Base-by-base conservation (phyloP, 2,888 invertebrate species). In the Andrena flavipes region DNA sequence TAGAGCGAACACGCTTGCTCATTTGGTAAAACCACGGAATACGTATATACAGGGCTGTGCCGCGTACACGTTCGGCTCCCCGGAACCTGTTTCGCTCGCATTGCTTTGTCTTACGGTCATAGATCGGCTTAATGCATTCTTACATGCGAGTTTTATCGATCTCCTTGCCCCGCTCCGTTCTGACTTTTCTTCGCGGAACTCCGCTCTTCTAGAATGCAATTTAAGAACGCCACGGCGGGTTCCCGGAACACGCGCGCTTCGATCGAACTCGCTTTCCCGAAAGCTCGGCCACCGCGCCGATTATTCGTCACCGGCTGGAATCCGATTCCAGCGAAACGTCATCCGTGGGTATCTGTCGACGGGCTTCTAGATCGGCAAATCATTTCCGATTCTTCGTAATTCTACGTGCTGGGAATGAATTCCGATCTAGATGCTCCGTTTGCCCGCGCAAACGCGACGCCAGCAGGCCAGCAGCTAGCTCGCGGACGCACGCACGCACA, bases 71-170 rank as follows among this genome's bases (percentile, higher is more conserved):
- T 71, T 74, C 76, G 70, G 68, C 71, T 72, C 82, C 74, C 79
- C 69, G 84, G 69, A 87, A 87, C 86, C 80, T 82, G 86, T 86
- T 87, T 62, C 80, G 62, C 64, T 88, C 86, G 80, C 84, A 73
- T 84, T 82, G 86, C 88, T 86, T 87, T 87, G 88, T 88, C 88
- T 86, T 82, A 79, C 80, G 76, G 80, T 88, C 88, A 82, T 84
- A 87, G 86, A 88, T 87, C 88, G 82, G 42, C 77, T 84, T 84
- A 81, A 84, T 80, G 80, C 84, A 80, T 80, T 86, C 86, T 85
- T 80, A 79, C 86, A 79, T 78, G 86, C 84, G 82, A 85, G 75
- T 82, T 75, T 76, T 80, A 85, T 87, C 80, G 88, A 87, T 84
- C 75, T 69, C 81, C 80, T 60, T 63, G 63, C 62, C 74, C 54